Evolutionary conservation across 2,888 invertebrate species (phyloP), one percentile per base, ranked within the genome.

Genomic region (Stenodema calcarata): DNA sequence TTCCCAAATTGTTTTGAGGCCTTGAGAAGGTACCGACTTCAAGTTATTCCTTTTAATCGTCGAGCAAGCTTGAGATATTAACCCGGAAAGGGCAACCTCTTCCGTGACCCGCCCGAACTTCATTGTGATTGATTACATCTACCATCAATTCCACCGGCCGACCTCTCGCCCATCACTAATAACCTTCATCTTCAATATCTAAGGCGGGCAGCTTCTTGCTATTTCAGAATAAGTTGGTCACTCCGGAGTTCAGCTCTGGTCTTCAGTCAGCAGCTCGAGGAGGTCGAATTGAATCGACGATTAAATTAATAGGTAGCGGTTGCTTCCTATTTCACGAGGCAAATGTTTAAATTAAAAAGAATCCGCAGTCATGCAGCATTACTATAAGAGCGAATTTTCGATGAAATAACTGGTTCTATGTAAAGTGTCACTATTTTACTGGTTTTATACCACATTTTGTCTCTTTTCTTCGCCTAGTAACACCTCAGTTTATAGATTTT

Each of bases 171-270:
- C 12, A 14, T 47, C 47, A 12, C 27, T 23, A 23, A 62, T 35
- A 73, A 73, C 73, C 73, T 73, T 73, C 73, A 28, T 73, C 73
- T 73, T 73, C 73, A 73, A 73, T 73, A 73, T 73, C 73, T 6
- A 14, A 30, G 73, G 23, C 11, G 27, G 70, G 30, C 73, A 35
- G 62, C 62, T 62, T 12, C 62, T 62, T 23, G 62, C 23, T 62
- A 62, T 62, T 62, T 62, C 23, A 62, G 62, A 62, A 62, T 62
- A 62, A 62, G 62, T 62, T 62, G 18, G 54, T 54, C 18, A 23
- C 35, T 23, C 6, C 23, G 62, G 16, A 7, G 35, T 7, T 2
- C 35, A 35, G 7, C 35, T 35, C 35, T 35, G 4, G 7, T 35
- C 2, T 35, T 35, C 35, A 35, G 35, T 35, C 35, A 35, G 4